Base-by-base conservation (phyloP, 2,888 invertebrate species). In the Caenorhabditis plicata region DNA sequence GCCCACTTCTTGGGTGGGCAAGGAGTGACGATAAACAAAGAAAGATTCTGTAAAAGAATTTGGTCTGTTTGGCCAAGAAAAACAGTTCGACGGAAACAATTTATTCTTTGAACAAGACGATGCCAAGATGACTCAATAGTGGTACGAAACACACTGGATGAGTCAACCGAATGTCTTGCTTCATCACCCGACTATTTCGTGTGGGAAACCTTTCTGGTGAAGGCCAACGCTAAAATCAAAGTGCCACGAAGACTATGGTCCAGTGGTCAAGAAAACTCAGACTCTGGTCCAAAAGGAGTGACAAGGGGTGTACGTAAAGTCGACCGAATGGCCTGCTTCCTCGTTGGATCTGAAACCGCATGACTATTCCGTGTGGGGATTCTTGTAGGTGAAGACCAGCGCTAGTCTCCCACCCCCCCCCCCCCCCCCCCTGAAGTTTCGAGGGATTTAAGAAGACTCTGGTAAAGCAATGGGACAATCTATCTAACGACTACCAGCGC, bases 31-130 rank as follows among this genome's bases (percentile, higher is more conserved):
- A n/a, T n/a, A n/a, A n/a, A n/a, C n/a, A n/a, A n/a, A n/a, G n/a
- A n/a, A n/a, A 41, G 15, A 54, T 61, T 39, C 42, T 61, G 13
- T 20, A 55, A 40, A 7, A 23, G 19, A 8, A 11, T 15, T 15
- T 58, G 17, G 27, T 53, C 0, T 53, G 48, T 2, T 53, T 38
- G 52, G 3, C 52, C 11, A 35, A n/a, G n/a, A 35, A 35, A 13
- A 4, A 3, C 52, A 58, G 40, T 48, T 51, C 35, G 20, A 7
- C 15, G 27, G 29, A 3, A 31, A 15, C 1, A 13, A 33, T 22
- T 58, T 47, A 39, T 26, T 32, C 19, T 47, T 47, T 38, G 38
- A 47, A 15, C 47, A 57, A 32, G 52, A 52, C 47, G 32, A 41
- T 22, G 47, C 52, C 38, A 53, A 53, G 23, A 17, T 11, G 4